phyloP scores from a whole-genome alignment of 2,113 vertebrate genomes.

The Pan troglodytes region NHGRI_mPanTro3-v2.1_pri NC_072421.2:107304501-107305000 shows the following conservation, averaged over 20 bases:
- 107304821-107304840: neutral
- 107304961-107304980: neutral
- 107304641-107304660: neutral
- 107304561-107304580: neutral
- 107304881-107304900: neutral
- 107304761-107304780: neutral
- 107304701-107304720: neutral
- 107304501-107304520: neutral
- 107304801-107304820: neutral
- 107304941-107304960: neutral
- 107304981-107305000: neutral
- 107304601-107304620: neutral
- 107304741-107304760: neutral
- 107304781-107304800: neutral
- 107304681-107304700: neutral
- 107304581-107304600: neutral
- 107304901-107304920: neutral
- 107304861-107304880: neutral
- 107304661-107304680: neutral
- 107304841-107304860: neutral
- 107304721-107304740: neutral
- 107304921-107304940: neutral
- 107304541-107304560: neutral
- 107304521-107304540: neutral
- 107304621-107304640: neutral